Conservation (phyloP, 2,113 vertebrate genomes). For the Eulacestoma nigropectus region DNA sequence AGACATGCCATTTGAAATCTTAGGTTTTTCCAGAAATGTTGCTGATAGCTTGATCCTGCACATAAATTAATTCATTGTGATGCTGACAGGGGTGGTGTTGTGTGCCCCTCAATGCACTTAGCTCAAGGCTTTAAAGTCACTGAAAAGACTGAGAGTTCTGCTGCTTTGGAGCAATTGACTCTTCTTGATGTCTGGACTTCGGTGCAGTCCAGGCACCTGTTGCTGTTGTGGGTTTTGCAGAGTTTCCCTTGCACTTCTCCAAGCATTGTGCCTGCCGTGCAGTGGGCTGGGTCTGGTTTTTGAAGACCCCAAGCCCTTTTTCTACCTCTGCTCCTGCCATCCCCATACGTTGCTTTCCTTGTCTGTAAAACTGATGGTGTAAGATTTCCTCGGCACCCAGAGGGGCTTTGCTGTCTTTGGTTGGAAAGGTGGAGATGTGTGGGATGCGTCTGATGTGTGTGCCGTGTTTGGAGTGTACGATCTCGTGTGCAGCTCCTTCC, state of each 20-base stretch:
- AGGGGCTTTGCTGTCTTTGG: not conserved
- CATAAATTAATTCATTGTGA: not conserved
- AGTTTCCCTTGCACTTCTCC: not conserved
- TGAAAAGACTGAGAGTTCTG: not conserved
- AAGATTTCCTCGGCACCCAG: not conserved
- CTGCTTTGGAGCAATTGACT: not conserved
- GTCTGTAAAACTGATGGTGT: not conserved
- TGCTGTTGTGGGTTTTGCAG: not conserved
- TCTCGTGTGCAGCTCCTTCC: not conserved
- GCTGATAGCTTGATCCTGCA: not conserved
- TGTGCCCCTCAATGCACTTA: not conserved
- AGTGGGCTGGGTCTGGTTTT: not conserved
- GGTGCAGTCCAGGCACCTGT: rapidly evolving
- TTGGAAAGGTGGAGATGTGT: not conserved
- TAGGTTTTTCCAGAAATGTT: not conserved
- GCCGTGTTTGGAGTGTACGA: not conserved
- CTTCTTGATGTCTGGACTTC: not conserved
- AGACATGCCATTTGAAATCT: not conserved
- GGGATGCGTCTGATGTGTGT: not conserved
- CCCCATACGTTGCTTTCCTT: rapidly evolving
- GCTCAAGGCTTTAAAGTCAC: not conserved
- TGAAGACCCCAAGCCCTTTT: not conserved
- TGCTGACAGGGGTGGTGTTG: not conserved
- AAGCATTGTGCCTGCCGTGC: not conserved
- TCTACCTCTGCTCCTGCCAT: not conserved